These are phyloP conservation scores for Drosophila baimaii DNA, from an alignment of 1,140 invertebrate genomes.

Conservation along the genomic window DNA sequence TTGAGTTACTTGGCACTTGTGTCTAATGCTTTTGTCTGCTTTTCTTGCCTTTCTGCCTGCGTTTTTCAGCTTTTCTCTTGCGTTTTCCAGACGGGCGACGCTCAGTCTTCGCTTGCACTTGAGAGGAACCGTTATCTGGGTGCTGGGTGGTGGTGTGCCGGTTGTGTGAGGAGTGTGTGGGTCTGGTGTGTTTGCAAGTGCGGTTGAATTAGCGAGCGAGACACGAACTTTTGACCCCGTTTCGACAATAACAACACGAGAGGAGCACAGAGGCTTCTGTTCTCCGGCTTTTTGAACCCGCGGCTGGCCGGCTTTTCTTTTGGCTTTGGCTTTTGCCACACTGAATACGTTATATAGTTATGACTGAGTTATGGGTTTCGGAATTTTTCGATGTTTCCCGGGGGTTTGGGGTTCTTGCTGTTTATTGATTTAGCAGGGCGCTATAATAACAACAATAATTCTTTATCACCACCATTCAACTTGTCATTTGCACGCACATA, in stretches of 20 bases:
- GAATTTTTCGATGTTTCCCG: background rate
- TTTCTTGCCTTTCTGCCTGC: constrained; percentile 22
- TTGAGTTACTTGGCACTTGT: constrained; percentile 58
- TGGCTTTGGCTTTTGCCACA: constrained; percentile 45
- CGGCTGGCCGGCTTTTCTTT: constrained; percentile 46
- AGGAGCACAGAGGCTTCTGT: constrained; percentile 29
- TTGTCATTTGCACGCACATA: constrained; percentile 38
- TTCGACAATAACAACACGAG: constrained; percentile 66
- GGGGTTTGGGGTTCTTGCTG: constrained; percentile 6
- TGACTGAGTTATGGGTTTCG: constrained; percentile 22
- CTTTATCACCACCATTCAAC: constrained; percentile 39
- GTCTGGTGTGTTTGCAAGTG: constrained; percentile 36
- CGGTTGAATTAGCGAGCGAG: constrained; percentile 69
- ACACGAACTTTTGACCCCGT: constrained; percentile 81
- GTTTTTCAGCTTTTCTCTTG: constrained; percentile 34
- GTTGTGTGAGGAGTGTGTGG: constrained; percentile 11
- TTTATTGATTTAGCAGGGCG: constrained; percentile 55
- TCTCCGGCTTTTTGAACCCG: constrained; percentile 40
- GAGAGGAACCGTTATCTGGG: constrained; percentile 53
- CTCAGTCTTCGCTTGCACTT: constrained; percentile 62
- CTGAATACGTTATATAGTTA: constrained; percentile 28
- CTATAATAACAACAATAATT: constrained; percentile 24
- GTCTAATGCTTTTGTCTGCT: constrained; percentile 68
- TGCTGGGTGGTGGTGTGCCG: constrained; percentile 19
- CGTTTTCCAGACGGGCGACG: constrained; percentile 51